Evolutionary conservation across 2,113 vertebrate species (phyloP).

Genomic region (Murina feae): DNA sequence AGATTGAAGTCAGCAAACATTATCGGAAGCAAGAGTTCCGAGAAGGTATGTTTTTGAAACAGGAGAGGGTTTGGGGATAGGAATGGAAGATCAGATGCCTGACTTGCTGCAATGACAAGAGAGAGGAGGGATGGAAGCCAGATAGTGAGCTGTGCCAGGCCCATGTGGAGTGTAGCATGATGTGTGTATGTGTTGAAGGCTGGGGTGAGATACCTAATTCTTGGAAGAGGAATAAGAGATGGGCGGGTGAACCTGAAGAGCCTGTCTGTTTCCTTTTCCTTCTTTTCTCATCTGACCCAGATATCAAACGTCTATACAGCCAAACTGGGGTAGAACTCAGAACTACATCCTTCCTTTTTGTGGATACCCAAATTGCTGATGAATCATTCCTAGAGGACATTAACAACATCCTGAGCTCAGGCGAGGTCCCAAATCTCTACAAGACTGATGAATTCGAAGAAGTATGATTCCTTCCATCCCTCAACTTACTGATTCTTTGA

Average conservation of each 20-base stretch:
- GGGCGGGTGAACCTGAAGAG: background rate
- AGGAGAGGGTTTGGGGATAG: background rate
- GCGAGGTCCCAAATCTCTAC: slow-evolving; percentile 92
- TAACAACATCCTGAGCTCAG: slow-evolving; percentile 91
- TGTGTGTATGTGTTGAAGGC: too few species aligned
- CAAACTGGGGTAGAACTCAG: slow-evolving; percentile 87
- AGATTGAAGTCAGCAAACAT: slow-evolving; percentile 89
- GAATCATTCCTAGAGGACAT: slow-evolving; percentile 92
- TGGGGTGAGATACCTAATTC: background rate
- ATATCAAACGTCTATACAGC: slow-evolving; percentile 89
- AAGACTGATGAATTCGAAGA: slow-evolving; percentile 89
- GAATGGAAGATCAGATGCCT: background rate
- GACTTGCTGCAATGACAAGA: background rate
- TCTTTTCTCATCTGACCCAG: slow-evolving; percentile 70
- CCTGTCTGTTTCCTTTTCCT: background rate
- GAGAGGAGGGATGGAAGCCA: background rate
- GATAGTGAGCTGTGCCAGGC: background rate
- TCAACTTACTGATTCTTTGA: background rate
- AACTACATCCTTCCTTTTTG: slow-evolving; percentile 90
- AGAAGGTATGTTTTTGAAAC: slow-evolving; percentile 80
- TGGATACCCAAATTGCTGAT: slow-evolving; percentile 87
- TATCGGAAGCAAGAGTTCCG: slow-evolving; percentile 91
- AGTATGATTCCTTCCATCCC: slow-evolving; percentile 69
- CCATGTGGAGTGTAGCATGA: background rate
- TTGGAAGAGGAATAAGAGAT: background rate